phyloP scores from a whole-genome alignment of 2,113 vertebrate species.

The Choloepus hoffmanni region DNA sequence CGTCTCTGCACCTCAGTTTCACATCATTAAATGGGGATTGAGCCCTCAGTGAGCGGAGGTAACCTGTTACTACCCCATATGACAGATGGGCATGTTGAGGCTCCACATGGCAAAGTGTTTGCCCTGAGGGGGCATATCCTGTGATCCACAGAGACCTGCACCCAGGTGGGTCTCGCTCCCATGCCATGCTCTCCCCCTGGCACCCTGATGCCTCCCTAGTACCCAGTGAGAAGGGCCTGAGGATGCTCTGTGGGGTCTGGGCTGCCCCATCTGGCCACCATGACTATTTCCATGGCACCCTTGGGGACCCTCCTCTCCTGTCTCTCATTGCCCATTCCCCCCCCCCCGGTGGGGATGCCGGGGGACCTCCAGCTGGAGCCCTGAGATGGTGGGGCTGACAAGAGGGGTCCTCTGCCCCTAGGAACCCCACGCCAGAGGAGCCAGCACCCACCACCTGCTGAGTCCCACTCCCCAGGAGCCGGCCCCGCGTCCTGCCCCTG shows the following conservation, averaged over 20 bases:
- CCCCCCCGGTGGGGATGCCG: fast-evolving
- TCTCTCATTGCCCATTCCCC: background rate
- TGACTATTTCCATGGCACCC: background rate
- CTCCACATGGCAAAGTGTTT: background rate
- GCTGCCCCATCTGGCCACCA: background rate
- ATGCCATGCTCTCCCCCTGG: fast-evolving
- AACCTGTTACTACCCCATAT: background rate
- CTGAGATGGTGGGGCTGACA: fast-evolving
- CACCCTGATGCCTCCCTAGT: background rate
- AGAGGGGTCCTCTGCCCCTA: background rate
- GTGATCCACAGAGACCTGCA: background rate
- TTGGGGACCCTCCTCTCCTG: no score
- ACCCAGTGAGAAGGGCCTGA: background rate
- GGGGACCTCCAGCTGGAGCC: background rate
- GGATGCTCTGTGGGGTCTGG: background rate
- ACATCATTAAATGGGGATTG: no score
- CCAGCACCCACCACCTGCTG: background rate
- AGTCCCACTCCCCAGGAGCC: background rate
- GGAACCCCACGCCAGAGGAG: background rate
- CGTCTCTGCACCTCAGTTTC: background rate
- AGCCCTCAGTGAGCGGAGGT: background rate
- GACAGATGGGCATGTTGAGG: background rate
- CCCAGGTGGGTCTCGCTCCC: background rate
- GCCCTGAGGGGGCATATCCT: background rate
- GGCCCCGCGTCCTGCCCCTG: background rate